phyloP scores from a whole-genome alignment of 2,888 invertebrate genomes.

The Cordilura impudica region DNA sequence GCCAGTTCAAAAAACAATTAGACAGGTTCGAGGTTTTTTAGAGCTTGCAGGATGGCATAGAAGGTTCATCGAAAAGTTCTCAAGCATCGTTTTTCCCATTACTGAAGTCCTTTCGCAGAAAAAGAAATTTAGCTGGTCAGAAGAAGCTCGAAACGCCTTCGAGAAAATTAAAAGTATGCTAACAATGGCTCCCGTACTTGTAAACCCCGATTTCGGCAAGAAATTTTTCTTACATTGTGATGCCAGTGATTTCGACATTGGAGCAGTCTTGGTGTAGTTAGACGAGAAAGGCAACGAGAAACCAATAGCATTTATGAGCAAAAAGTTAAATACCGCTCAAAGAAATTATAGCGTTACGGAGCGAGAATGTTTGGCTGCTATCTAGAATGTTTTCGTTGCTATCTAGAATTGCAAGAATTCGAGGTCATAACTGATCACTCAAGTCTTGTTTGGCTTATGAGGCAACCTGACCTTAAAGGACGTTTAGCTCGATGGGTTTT shows the following conservation, averaged over 20 bases:
- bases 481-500: background rate
- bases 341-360: too few relatives aligned
- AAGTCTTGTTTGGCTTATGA: too few relatives aligned
- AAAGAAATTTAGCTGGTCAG: slow-evolving; percentile 25
- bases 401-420: too few relatives aligned
- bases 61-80: slow-evolving; percentile 61
- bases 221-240: slow-evolving; percentile 37
- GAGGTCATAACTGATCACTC: too few relatives aligned
- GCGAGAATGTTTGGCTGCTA: background rate
- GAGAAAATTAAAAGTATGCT: slow-evolving; percentile 18
- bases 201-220: slow-evolving; percentile 35
- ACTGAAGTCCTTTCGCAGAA: slow-evolving; percentile 12
- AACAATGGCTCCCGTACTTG: slow-evolving; percentile 30
- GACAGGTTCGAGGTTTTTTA: slow-evolving; percentile 62
- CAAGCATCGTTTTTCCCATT: slow-evolving; percentile 9
- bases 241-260: too few relatives aligned
- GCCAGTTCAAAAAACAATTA: slow-evolving; percentile 57
- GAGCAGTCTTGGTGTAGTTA: slow-evolving; percentile 18
- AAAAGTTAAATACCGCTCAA: too few relatives aligned
- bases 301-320: background rate
- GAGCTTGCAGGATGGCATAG: slow-evolving; percentile 64
- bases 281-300: background rate
- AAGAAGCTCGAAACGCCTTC: background rate
- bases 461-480: background rate
- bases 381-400: too few relatives aligned